phyloP scores from a whole-genome alignment of 2,113 vertebrate species.

The Ammodramus savannarum region DNA sequence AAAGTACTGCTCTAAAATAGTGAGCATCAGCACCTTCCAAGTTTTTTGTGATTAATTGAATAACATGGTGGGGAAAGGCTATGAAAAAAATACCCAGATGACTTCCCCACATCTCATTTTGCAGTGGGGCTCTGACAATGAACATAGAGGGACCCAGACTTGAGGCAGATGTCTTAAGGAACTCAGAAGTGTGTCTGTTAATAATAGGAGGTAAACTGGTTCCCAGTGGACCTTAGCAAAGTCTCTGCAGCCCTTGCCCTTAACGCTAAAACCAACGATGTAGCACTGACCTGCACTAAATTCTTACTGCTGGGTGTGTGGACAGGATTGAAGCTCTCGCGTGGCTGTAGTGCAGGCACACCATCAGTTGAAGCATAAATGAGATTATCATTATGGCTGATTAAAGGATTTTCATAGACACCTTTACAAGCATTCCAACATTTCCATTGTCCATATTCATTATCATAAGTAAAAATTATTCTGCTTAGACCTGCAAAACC shows the following conservation, averaged over 20 bases:
- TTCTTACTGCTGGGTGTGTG: not conserved
- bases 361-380: not conserved
- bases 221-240: not conserved
- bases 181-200: not conserved
- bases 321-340: not conserved
- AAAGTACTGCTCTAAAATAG: not conserved
- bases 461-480: not conserved
- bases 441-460: not conserved
- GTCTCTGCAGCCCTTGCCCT: not conserved
- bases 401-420: not conserved
- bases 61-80: accelerated
- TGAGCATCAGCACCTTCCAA: not conserved
- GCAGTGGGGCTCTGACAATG: not conserved
- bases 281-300: not conserved
- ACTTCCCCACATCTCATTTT: not conserved
- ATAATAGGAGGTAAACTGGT: not conserved
- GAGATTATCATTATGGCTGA: not conserved
- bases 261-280: accelerated
- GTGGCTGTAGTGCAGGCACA: not conserved
- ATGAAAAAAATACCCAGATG: not conserved
- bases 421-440: not conserved
- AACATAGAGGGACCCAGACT: not conserved
- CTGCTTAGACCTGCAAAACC: not conserved
- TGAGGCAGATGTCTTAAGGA: not conserved
- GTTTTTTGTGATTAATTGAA: not conserved